A percentile compares a stretch with the other conserved stretches of the same genome.
Conservation (phyloP, 2,797 vertebrate species). For the Trachurus trachurus region DNA sequence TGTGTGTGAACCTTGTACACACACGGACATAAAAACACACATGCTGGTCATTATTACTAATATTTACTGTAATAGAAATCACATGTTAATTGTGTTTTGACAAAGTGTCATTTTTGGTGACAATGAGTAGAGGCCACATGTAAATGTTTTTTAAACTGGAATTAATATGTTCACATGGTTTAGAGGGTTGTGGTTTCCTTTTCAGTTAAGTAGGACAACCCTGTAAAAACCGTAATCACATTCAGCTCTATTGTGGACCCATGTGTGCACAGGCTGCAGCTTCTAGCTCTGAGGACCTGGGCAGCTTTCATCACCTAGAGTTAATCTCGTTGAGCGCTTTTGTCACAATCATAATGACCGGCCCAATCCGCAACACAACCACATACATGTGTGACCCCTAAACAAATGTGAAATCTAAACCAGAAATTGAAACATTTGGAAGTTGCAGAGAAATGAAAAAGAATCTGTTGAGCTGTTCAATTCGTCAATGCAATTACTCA, state of each 20-base stretch:
- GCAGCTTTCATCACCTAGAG: conserved; percentile 21
- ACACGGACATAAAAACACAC: not conserved
- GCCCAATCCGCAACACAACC: not conserved
- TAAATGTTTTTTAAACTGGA: conserved; percentile 13
- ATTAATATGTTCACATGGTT: conserved; percentile 22
- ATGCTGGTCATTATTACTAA: not conserved
- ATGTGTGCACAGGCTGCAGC: not conserved
- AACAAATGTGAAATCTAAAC: conserved; percentile 33
- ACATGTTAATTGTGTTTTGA: conserved; percentile 15
- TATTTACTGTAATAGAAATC: conserved; percentile 27
- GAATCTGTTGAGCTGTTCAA: conserved; percentile 11
- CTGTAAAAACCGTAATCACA: conserved; percentile 34
- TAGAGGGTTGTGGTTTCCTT: conserved; percentile 41
- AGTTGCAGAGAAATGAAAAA: conserved; percentile 18
- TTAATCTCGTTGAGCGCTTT: conserved; percentile 1
- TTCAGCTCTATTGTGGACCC: conserved; percentile 36
- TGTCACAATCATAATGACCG: conserved; percentile 15
- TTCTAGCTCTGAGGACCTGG: conserved; percentile 5
- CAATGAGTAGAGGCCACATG: conserved; percentile 30
- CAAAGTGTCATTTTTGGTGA: conserved; percentile 18
- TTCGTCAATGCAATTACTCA: conserved; percentile 32
- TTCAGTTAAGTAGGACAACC: conserved; percentile 27
- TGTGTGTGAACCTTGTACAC: conserved; percentile 18
- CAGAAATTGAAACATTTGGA: conserved; percentile 5
- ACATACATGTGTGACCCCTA: conserved; percentile 15